A percentile compares a stretch with the other conserved stretches of the same genome.
phyloP scores from a whole-genome alignment of 2,113 vertebrate genomes.

The Chamaetylas fuelleborni region DNA sequence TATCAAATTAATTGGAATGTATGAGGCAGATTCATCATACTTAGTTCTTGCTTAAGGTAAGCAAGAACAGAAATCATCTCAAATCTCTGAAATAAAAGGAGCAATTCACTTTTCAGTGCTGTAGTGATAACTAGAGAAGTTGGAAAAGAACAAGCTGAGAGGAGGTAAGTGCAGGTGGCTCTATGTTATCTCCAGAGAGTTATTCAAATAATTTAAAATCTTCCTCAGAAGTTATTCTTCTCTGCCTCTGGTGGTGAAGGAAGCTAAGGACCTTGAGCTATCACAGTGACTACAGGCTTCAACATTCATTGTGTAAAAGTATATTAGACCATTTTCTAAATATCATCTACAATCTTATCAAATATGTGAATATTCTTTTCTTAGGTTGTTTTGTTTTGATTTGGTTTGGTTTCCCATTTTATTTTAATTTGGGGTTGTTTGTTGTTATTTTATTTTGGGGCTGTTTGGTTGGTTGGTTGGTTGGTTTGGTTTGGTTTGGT shows the following conservation, averaged over 20 bases:
- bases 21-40: not conserved
- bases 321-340: not conserved
- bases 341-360: not conserved
- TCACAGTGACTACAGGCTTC: not conserved
- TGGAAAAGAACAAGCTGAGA: not conserved
- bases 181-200: not conserved
- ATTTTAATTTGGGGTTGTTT: not conserved
- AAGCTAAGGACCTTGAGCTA: not conserved
- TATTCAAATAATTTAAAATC: not conserved
- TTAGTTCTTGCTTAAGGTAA: not conserved
- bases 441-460: rapidly evolving
- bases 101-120: not conserved
- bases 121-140: not conserved
- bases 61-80: not conserved
- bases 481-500: too few species aligned
- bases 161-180: not conserved
- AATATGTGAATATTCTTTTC: not conserved
- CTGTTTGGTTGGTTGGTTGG: too few species aligned
- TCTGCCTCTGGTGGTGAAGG: not conserved
- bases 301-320: not conserved
- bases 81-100: not conserved
- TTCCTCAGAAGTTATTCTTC: not conserved
- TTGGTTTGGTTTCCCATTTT: not conserved
- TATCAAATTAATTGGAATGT: not conserved
- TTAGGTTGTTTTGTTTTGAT: not conserved